Evolutionary conservation across 2,797 vertebrate species (phyloP).

Genomic region (Hydrocynus forskahlii): DNA sequence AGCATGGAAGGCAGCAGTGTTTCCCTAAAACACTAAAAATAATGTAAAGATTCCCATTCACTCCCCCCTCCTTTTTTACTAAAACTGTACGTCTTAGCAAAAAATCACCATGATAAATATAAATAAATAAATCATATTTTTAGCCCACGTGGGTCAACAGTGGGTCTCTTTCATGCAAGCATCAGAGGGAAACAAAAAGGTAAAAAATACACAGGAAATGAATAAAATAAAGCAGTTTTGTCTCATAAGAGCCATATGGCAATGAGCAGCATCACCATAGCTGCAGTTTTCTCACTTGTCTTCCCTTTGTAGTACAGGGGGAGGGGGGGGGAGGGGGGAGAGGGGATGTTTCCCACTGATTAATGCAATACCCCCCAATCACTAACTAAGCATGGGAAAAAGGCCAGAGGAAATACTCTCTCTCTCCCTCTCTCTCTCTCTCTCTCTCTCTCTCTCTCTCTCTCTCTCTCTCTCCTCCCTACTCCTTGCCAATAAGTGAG

Average conservation of each 20-base stretch:
- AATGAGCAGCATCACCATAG: conserved; percentile 16
- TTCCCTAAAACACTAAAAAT: too few relatives aligned
- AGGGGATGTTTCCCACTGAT: conserved; percentile 72
- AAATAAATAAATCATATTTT: background rate
- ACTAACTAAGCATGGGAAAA: conserved; percentile 67
- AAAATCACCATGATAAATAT: too few relatives aligned
- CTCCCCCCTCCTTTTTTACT: too few relatives aligned
- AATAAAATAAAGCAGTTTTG: conserved; percentile 17
- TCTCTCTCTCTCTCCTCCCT: conserved; percentile 59
- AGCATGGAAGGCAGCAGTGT: too few relatives aligned
- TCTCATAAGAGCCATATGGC: background rate
- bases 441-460: conserved; percentile 63
- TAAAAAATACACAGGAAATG: conserved; percentile 24
- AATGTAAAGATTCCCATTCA: too few relatives aligned
- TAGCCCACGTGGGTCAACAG: background rate
- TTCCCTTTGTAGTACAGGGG: conserved; percentile 67
- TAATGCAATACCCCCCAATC: conserved; percentile 75
- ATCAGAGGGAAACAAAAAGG: conserved; percentile 11
- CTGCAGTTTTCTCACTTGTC: conserved; percentile 45
- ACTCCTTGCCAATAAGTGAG: conserved; percentile 74
- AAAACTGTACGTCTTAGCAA: background rate
- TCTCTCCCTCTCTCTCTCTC: conserved; percentile 62
- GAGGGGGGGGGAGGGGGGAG: conserved; percentile 47
- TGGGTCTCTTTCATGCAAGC: background rate
- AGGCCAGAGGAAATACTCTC: conserved; percentile 74